phyloP scores from a whole-genome alignment of 1,140 invertebrate species.

The Aleiodes sp. region DNA sequence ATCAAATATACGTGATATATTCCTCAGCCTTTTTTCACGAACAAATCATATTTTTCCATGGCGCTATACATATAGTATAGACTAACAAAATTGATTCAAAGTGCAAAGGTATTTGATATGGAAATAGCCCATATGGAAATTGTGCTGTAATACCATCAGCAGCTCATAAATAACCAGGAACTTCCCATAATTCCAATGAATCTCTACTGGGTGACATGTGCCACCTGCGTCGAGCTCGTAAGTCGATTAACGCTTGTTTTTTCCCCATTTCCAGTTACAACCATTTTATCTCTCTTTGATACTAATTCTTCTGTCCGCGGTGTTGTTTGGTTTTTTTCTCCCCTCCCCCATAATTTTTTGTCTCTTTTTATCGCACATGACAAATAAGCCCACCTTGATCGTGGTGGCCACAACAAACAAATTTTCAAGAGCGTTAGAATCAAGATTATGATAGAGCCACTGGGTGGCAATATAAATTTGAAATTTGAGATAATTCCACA shows the following conservation, averaged over 20 bases:
- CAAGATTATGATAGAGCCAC: slow-evolving; percentile 60
- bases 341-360: no score
- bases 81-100: no score
- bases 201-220: not conserved
- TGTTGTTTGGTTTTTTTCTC: not conserved
- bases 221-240: slow-evolving; percentile 22
- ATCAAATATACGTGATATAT: no score
- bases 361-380: slow-evolving; percentile 41
- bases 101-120: no score
- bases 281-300: not conserved
- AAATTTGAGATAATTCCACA: slow-evolving; percentile 63
- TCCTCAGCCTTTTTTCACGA: no score
- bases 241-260: slow-evolving; percentile 30
- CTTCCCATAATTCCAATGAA: slow-evolving; percentile 5
- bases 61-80: no score
- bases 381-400: slow-evolving; percentile 15
- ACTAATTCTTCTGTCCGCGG: not conserved
- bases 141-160: not conserved
- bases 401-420: slow-evolving; percentile 34
- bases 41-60: no score
- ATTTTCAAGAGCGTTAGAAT: slow-evolving; percentile 57
- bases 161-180: not conserved
- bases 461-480: slow-evolving; percentile 61
- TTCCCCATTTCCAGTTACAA: slow-evolving; percentile 8
- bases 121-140: not conserved